Evolutionary conservation across 2,888 invertebrate genomes (phyloP).

Genomic region (Phortica okadai): DNA sequence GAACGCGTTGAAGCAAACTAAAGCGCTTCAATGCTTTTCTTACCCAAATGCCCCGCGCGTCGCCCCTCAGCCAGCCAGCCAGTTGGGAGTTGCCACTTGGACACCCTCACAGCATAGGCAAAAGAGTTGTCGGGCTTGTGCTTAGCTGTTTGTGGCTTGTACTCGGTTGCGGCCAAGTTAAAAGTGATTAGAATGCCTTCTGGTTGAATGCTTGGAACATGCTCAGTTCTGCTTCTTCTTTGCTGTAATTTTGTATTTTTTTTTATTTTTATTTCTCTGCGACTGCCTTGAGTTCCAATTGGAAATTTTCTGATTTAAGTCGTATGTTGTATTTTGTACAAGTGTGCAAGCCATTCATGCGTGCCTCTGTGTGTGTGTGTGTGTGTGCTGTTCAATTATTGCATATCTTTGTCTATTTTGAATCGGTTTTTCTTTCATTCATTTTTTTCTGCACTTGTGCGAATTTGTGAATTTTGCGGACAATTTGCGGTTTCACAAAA

Average conservation of each 20-base stretch:
- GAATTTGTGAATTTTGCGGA: slow-evolving; percentile 22
- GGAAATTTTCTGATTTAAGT: slow-evolving; percentile 12
- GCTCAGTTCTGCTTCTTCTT: not conserved
- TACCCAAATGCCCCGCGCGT: too few relatives aligned
- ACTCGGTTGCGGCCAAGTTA: slow-evolving; percentile 22
- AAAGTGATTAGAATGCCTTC: slow-evolving; percentile 25
- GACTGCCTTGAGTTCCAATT: slow-evolving; percentile 4
- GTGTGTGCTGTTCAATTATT: slow-evolving; percentile 3
- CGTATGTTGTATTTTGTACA: slow-evolving; percentile 8
- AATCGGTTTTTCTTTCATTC: not conserved
- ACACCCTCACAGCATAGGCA: not conserved
- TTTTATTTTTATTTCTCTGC: too few relatives aligned
- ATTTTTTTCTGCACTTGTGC: not conserved
- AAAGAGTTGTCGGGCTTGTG: not conserved
- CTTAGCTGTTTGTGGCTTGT: slow-evolving; percentile 15
- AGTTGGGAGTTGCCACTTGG: too few relatives aligned
- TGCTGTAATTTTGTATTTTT: not conserved
- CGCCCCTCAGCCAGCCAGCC: too few relatives aligned
- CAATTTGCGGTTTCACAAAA: not conserved
- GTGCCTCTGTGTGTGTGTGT: not conserved
- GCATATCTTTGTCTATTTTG: not conserved
- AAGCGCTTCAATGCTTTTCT: not conserved
- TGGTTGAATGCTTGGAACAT: not conserved
- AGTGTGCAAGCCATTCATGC: not conserved
- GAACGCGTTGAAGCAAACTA: not conserved